Percentiles rank a stretch among this genome's conserved stretches.
These are phyloP conservation scores for Penelope pileata DNA, from an alignment of 2,113 vertebrate species.

Conservation along the genomic window DNA sequence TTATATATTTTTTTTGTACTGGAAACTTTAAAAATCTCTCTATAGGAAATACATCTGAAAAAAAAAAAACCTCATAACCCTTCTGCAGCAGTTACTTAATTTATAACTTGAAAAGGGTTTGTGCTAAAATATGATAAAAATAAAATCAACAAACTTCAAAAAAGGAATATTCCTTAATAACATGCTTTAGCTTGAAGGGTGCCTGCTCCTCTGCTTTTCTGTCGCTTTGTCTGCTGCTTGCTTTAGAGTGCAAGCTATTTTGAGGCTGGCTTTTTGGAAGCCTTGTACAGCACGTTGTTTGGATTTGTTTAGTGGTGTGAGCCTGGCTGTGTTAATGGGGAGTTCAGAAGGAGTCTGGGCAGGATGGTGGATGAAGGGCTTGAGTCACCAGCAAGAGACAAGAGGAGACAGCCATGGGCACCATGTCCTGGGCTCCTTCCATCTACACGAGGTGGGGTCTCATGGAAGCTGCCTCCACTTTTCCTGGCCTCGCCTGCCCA, in stretches of 20 bases:
- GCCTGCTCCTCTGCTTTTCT: conserved; percentile 46
- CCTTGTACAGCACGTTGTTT: background rate
- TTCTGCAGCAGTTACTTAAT: conserved; percentile 75
- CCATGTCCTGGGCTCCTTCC: fast-evolving
- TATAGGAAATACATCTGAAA: conserved; percentile 71
- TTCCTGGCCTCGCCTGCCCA: too few relatives aligned
- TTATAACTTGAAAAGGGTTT: conserved; percentile 77
- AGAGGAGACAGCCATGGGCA: fast-evolving
- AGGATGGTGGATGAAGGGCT: background rate
- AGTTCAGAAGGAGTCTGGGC: background rate
- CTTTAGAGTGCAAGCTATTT: conserved; percentile 53
- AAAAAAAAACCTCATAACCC: conserved; percentile 44
- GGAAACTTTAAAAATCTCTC: conserved; percentile 75
- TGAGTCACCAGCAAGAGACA: background rate
- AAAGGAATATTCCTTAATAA: conserved; percentile 52
- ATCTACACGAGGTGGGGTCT: fast-evolving
- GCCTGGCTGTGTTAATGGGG: background rate
- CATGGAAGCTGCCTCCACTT: background rate
- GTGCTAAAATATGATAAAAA: conserved; percentile 79
- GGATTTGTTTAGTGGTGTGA: background rate
- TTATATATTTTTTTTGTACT: background rate
- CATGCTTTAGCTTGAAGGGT: conserved; percentile 23
- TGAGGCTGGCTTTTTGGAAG: conserved; percentile 1
- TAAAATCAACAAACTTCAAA: conserved; percentile 71
- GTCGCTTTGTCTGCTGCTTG: conserved; percentile 25